These are phyloP conservation scores for Drosophila pruinosa DNA, from an alignment of 1,140 invertebrate species.

Conservation along the genomic window DNA sequence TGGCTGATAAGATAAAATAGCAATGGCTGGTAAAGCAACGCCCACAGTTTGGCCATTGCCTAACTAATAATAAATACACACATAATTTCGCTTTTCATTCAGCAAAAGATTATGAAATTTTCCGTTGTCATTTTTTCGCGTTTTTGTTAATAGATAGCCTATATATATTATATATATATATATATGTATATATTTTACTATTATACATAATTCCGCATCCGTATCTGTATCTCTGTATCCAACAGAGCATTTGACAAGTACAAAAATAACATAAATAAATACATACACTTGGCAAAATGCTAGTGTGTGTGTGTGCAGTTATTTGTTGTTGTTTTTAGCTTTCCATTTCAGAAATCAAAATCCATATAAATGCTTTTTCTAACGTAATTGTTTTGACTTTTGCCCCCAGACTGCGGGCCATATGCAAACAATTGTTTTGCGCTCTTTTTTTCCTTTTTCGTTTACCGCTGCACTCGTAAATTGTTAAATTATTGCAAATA, in stretches of 20 bases:
- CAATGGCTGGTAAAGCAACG: constrained; percentile 24
- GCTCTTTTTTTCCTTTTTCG: not conserved
- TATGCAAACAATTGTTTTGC: constrained; percentile 15
- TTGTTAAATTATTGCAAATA: not conserved
- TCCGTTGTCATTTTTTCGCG: constrained; percentile 17
- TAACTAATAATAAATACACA: constrained; percentile 17
- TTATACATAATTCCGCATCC: constrained; percentile 15
- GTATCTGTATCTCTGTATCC: not conserved
- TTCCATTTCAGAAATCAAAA: constrained; percentile 26
- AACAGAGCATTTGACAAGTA: constrained; percentile 20
- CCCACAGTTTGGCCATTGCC: constrained; percentile 24
- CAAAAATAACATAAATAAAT: constrained; percentile 33
- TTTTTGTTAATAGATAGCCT: constrained; percentile 3
- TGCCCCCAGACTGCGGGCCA: not conserved
- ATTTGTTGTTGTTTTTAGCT: constrained; percentile 19
- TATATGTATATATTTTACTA: constrained; percentile 1
- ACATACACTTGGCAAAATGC: not conserved
- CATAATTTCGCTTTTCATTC: constrained; percentile 26
- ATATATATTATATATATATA: not conserved
- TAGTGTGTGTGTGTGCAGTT: not conserved
- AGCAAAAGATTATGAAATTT: constrained; percentile 21
- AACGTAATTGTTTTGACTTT: constrained; percentile 19
- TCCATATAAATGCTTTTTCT: constrained; percentile 7
- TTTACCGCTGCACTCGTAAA: not conserved
- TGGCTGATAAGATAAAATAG: constrained; percentile 53